Evolutionary conservation across 2,797 vertebrate species (phyloP).

Genomic region (Sitta carolinensis): DNA sequence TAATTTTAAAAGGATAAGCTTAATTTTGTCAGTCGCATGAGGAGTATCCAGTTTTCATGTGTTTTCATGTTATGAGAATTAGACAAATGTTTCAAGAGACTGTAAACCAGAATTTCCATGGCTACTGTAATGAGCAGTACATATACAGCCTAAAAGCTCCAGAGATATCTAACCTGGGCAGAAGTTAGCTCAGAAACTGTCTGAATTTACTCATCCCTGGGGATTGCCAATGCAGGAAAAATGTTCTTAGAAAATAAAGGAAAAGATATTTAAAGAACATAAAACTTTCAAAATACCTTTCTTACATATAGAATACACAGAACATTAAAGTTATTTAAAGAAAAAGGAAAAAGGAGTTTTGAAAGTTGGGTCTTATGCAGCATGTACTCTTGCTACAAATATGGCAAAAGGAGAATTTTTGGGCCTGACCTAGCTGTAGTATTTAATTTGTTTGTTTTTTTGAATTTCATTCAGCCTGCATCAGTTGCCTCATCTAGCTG

Average conservation of each 20-base stretch:
- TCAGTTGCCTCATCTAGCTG: background rate
- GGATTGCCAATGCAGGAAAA: background rate
- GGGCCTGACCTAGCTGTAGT: background rate
- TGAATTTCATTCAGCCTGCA: background rate
- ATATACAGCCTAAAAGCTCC: background rate
- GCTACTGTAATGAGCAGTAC: background rate
- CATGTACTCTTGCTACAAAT: background rate
- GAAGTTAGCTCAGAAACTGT: background rate
- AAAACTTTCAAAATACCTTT: background rate
- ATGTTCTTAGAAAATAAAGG: background rate
- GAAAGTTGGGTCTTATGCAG: background rate
- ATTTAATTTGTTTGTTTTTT: background rate
- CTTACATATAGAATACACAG: background rate
- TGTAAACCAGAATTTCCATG: background rate
- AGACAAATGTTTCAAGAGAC: background rate
- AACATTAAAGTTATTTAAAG: background rate
- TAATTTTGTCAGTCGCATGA: background rate
- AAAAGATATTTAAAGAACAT: background rate
- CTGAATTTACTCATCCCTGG: background rate
- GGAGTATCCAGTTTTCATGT: background rate
- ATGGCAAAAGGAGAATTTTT: background rate
- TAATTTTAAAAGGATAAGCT: slow-evolving; percentile 6
- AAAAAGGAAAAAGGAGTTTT: background rate
- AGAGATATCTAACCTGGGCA: background rate
- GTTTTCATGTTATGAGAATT: background rate